phyloP scores from a whole-genome alignment of 2,888 invertebrate species.

The Drosophila mayaguana region DNA sequence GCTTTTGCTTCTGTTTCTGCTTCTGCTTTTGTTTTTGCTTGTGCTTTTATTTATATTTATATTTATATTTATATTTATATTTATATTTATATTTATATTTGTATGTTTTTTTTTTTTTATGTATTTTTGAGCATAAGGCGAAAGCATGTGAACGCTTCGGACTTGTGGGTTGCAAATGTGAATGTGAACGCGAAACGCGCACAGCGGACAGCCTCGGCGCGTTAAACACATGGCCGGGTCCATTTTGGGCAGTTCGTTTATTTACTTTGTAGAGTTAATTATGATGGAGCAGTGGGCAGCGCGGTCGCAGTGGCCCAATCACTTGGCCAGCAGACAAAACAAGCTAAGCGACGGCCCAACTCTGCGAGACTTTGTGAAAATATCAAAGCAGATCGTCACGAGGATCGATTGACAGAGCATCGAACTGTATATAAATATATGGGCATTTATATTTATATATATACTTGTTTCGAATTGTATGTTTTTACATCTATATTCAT shows the following conservation, averaged over 20 bases:
- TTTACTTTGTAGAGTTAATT: slow-evolving; percentile 79
- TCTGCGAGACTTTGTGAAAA: slow-evolving; percentile 36
- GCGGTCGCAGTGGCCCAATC: slow-evolving; percentile 32
- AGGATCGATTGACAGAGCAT: slow-evolving; percentile 1
- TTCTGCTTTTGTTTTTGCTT: no score
- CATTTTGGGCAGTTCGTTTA: slow-evolving; percentile 71
- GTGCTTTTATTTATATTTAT: neutral
- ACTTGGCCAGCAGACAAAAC: slow-evolving; percentile 14
- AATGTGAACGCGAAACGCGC: slow-evolving; percentile 43
- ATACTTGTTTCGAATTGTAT: no score
- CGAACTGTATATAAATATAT: neutral
- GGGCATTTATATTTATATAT: no score
- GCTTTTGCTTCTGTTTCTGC: no score
- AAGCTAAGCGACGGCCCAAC: neutral
- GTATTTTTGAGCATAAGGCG: slow-evolving; percentile 17
- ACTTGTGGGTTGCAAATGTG: slow-evolving; percentile 31
- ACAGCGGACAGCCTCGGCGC: slow-evolving; percentile 34
- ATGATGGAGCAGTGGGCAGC: slow-evolving; percentile 69
- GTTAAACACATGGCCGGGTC: slow-evolving; percentile 72
- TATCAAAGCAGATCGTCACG: slow-evolving; percentile 39
- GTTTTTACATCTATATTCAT: no score
- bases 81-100: neutral
- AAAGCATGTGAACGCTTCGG: slow-evolving; percentile 42
- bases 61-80: no score
- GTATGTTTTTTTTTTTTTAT: neutral